A percentile compares a stretch with the other conserved stretches of the same genome.
phyloP scores from a whole-genome alignment of 2,113 vertebrate species.

The Varanus komodoensis region DNA sequence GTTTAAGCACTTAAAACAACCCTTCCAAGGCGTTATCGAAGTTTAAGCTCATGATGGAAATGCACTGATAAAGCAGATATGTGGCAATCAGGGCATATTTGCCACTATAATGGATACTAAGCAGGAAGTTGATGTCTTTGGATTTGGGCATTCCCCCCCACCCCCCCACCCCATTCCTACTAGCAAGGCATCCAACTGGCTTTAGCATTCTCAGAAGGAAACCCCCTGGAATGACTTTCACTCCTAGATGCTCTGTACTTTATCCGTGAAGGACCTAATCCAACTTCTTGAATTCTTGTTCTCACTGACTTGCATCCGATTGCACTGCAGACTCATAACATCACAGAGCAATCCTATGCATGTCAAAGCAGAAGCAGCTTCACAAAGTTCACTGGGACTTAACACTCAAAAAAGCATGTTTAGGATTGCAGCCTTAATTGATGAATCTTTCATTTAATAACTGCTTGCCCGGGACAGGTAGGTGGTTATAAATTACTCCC shows the following conservation, averaged over 20 bases:
- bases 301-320: background rate
- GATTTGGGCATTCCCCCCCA: background rate
- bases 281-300: background rate
- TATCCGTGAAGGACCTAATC: background rate
- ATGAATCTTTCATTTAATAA: too few relatives aligned
- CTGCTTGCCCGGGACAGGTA: too few relatives aligned
- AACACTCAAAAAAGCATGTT: too few relatives aligned
- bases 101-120: background rate
- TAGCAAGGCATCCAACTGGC: too few relatives aligned
- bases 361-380: too few relatives aligned
- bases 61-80: conserved; percentile 12
- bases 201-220: background rate
- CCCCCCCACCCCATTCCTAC: background rate
- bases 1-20: conserved; percentile 39
- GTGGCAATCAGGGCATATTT: background rate
- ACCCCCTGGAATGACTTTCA: too few relatives aligned
- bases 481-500: too few relatives aligned
- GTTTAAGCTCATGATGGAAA: conserved; percentile 14
- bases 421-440: too few relatives aligned
- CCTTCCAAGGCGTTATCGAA: conserved; percentile 19
- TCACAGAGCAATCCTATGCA: too few relatives aligned
- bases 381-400: too few relatives aligned
- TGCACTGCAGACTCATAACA: too few relatives aligned
- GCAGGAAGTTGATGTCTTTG: conserved; percentile 11
- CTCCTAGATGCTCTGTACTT: background rate